Base-by-base conservation (phyloP, 2,797 vertebrate genomes). In the Sebastes minor region DNA sequence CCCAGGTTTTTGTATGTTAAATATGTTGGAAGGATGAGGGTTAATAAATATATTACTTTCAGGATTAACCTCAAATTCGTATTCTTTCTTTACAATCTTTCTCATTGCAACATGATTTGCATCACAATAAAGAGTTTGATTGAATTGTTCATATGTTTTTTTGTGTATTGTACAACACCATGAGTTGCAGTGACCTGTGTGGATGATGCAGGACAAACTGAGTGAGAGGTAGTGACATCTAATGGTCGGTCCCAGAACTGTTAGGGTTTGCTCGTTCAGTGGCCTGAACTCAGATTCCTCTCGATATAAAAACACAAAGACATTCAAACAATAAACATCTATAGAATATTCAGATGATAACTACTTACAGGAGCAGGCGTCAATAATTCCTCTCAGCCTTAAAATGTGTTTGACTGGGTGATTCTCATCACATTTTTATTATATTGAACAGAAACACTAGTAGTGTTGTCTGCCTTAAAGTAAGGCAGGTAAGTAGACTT, bases 201-300 rank as follows among this genome's bases (percentile, higher is more conserved):
- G 38, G 20, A 1, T n/a, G 33, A 4, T 32, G 30, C 38, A 49
- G 22, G 18, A 4, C 12, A 12, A 18, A 63, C 11, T 16, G 22
- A 69, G 57, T 33, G 53, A 74, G 42, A 66, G 18, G 23, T 9
- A 28, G 78, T 52, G 76, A 52, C 80, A 33, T 25, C 86, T 52
- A 16, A 28, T 14, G 86, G 70, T 9, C 22, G 4, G 6, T 60
- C 38, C 5, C 22, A 22, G 63, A 33, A 82, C 3, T 72, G 32
- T 3, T 1, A 16, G 9, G 22, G 2, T 49, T 10, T 49, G 1
- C 10, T 16, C 7, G 6, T 14, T 46, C 3, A 14, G 25, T 23
- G 28, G 20, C 7, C 10, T 66, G 2, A 60, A 12, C 8, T 38
- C 52, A 2, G n/a, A 25, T 8, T 35, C 27, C 18, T 38, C 30